A percentile compares a stretch with the other conserved stretches of the same genome.
Conservation (phyloP, 2,888 invertebrate genomes). For the Cybosia mesomella region DNA sequence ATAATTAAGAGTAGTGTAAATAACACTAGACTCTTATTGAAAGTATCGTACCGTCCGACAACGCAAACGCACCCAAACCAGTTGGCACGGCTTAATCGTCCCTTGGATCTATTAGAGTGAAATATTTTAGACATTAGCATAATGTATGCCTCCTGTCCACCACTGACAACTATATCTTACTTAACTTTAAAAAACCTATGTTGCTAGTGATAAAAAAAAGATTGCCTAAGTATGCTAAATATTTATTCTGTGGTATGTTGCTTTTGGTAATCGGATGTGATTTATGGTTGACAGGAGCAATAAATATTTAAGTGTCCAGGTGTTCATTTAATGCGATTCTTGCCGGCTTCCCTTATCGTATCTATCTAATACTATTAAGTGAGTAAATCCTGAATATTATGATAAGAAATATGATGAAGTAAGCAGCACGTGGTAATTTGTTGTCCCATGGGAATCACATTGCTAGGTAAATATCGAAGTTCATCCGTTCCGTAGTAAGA, state of each 20-base stretch:
- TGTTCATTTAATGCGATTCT: neutral
- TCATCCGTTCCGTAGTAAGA: too few relatives aligned
- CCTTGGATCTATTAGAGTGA: slow-evolving; percentile 74
- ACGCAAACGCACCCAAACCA: slow-evolving; percentile 58
- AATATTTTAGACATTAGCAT: slow-evolving; percentile 75
- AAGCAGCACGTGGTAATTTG: too few relatives aligned
- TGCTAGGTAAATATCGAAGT: too few relatives aligned
- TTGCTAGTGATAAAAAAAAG: slow-evolving; percentile 26
- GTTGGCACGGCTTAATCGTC: slow-evolving; percentile 58
- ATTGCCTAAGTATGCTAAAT: slow-evolving; percentile 28
- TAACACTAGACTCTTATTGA: too few relatives aligned
- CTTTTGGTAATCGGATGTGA: slow-evolving; percentile 20
- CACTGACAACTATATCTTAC: slow-evolving; percentile 66
- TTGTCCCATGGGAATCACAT: too few relatives aligned
- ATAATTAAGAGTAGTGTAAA: too few relatives aligned
- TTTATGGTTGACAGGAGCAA: slow-evolving; percentile 10
- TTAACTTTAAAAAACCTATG: slow-evolving; percentile 38
- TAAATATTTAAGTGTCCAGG: neutral
- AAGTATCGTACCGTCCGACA: slow-evolving; percentile 30
- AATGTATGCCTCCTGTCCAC: slow-evolving; percentile 66
- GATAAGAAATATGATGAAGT: too few relatives aligned
- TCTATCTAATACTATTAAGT: too few relatives aligned
- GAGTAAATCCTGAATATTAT: too few relatives aligned
- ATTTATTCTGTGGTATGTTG: slow-evolving; percentile 26
- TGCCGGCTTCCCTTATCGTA: neutral